Evolutionary conservation across 1,140 invertebrate species (phyloP).

Genomic region (Caenorhabditis briggsae): DNA sequence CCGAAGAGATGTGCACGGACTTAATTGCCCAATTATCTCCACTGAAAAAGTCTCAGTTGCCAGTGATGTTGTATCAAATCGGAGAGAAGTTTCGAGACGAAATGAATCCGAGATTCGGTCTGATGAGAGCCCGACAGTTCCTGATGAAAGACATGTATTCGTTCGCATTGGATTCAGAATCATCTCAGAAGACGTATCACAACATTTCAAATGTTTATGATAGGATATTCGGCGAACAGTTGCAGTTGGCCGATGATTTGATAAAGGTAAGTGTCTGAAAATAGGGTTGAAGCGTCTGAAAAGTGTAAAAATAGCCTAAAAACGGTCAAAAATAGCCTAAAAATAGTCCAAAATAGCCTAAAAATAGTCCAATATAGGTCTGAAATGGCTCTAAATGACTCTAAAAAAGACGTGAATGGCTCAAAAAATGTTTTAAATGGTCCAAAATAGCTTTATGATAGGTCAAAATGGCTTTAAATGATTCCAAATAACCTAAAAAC

Average conservation of each 20-base stretch:
- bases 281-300: no score
- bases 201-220: slow-evolving; percentile 48
- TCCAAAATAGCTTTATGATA: no score
- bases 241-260: slow-evolving; percentile 53
- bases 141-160: slow-evolving; percentile 65
- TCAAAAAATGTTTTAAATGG: no score
- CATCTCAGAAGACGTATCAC: slow-evolving; percentile 33
- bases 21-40: slow-evolving; percentile 33
- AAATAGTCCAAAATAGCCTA: background rate
- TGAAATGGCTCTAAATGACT: no score
- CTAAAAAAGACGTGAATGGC: no score
- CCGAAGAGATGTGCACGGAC: slow-evolving; percentile 62
- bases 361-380: background rate
- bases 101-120: slow-evolving; percentile 61
- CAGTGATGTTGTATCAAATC: slow-evolving; percentile 61
- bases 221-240: slow-evolving; percentile 50
- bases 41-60: slow-evolving; percentile 34
- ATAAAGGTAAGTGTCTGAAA: slow-evolving; percentile 58
- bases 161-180: slow-evolving; percentile 5
- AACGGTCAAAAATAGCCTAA: background rate
- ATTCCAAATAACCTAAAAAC: no score
- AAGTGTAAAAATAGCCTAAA: background rate
- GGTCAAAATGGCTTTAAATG: no score
- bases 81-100: slow-evolving; percentile 64
- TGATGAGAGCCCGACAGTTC: slow-evolving; percentile 57